Conservation (phyloP, 2,797 vertebrate genomes). For the Etheostoma nigrum region DNA sequence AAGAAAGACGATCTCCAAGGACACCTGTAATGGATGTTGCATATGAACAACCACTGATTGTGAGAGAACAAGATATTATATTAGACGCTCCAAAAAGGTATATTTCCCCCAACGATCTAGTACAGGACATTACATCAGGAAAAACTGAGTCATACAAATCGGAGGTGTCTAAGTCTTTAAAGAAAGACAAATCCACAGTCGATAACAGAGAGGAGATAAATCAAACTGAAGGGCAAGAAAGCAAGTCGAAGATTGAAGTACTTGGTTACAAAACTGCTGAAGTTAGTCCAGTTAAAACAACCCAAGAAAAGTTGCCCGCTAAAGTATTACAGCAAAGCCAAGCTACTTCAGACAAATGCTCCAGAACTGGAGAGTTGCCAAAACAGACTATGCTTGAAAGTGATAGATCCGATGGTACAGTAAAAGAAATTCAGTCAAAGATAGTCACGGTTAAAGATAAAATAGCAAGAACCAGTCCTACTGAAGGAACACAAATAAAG, state of each 20-base stretch:
- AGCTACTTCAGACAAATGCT: background rate
- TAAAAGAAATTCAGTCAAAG: slow-evolving; percentile 19
- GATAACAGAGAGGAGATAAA: background rate
- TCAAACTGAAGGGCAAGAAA: slow-evolving; percentile 8
- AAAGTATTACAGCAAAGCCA: background rate
- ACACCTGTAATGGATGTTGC: slow-evolving; percentile 7
- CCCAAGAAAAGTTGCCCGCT: background rate
- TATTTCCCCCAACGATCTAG: background rate
- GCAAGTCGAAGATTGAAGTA: slow-evolving; percentile 11
- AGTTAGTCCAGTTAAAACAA: background rate
- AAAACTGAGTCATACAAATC: background rate
- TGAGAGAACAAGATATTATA: background rate
- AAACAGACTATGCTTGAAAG: background rate
- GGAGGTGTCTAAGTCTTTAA: background rate
- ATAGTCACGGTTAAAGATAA: background rate
- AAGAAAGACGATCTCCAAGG: slow-evolving; percentile 24
- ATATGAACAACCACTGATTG: slow-evolving; percentile 5
- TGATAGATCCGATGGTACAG: background rate
- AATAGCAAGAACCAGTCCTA: background rate
- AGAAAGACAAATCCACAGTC: background rate
- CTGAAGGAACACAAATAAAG: background rate
- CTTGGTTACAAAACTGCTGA: background rate
- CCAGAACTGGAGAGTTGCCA: background rate
- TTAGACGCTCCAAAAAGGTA: slow-evolving; percentile 15
- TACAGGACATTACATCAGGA: background rate